Evolutionary conservation across 2,888 invertebrate species (phyloP), one percentile per base, ranked within the genome.

Genomic region (Sminthurides aquaticus): DNA sequence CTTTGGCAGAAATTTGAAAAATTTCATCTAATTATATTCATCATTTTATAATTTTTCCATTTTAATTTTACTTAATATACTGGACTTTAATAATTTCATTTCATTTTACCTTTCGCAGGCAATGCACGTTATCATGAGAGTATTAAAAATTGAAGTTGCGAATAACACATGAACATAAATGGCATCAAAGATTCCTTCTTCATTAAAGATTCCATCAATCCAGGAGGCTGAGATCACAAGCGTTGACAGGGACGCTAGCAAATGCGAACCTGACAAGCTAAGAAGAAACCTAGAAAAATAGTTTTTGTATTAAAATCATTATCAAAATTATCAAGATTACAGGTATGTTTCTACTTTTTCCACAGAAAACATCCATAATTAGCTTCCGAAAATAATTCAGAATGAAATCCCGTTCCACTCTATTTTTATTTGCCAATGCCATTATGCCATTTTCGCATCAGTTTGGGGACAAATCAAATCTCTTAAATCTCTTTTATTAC

Each of bases 21-120:
- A n/a, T n/a, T n/a, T n/a, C n/a, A n/a, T n/a, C n/a, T n/a, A n/a
- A n/a, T n/a, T n/a, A n/a, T n/a, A n/a, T n/a, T n/a, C n/a, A n/a
- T n/a, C n/a, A n/a, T n/a, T n/a, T n/a, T n/a, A n/a, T n/a, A n/a
- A n/a, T n/a, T n/a, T n/a, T n/a, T n/a, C n/a, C n/a, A n/a, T n/a
- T n/a, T n/a, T n/a, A n/a, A n/a, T n/a, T n/a, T n/a, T n/a, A n/a
- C n/a, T n/a, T n/a, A n/a, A n/a, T n/a, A n/a, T n/a, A n/a, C n/a
- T n/a, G n/a, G n/a, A n/a, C n/a, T n/a, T n/a, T n/a, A n/a, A n/a
- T n/a, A n/a, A n/a, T n/a, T n/a, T n/a, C n/a, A n/a, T n/a, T n/a
- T n/a, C n/a, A n/a, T n/a, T 67, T 61, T 68, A 74, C 74, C 74
- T 69, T 60, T 74, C 74, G 18, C 68, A 64, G 43, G 73, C 71